Base-by-base conservation (phyloP, 2,113 vertebrate species). In the Cardinalis cardinalis region DNA sequence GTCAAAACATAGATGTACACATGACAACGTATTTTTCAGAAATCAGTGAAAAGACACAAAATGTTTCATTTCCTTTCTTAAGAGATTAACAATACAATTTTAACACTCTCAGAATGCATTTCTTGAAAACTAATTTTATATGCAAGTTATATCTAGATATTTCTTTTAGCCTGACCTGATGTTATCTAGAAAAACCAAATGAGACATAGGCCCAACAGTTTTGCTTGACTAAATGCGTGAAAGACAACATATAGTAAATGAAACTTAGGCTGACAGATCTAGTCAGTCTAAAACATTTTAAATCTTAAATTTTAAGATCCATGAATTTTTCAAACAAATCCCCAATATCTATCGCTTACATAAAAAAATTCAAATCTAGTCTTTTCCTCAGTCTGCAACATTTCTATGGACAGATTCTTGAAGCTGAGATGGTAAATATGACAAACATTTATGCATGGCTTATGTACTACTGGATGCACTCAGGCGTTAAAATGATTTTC, bases 21-120 rank as follows among this genome's bases (percentile, higher is more conserved):
- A 0, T 46, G 51, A 46, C 10, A 69, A 55, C 0, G 0, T 36
- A 23, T 25, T 82, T 29, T 66, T 74, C 51, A 70, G 32, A 74
- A 65, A 77, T 8, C 1, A 1, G 9, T 69, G 23, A 83, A 92
- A 82, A 41, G 4, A 12, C 19, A 28, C 2, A 34, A 32, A 49
- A 88, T 12, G 3, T 64, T 19, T 51, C 0, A 40, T 68, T 90
- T 82, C 6, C 20, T 80, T 76, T 79, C 12, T 59, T 71, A 31
- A 46, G 71, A 59, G 7, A 55, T n/a, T 13, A 88, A 15, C 15
- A 46, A 16, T n/a, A 13, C 4, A 43, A 20, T 56, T 25, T 23
- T 55, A 84, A 28, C 14, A 46, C 17, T 59, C 4, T 68, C n/a
- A 46, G 17, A 75, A 46, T 28, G 3, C 16, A 14, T 17, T 73